Conservation (phyloP, 2,797 vertebrate species). For the Glossophaga mutica region DNA sequence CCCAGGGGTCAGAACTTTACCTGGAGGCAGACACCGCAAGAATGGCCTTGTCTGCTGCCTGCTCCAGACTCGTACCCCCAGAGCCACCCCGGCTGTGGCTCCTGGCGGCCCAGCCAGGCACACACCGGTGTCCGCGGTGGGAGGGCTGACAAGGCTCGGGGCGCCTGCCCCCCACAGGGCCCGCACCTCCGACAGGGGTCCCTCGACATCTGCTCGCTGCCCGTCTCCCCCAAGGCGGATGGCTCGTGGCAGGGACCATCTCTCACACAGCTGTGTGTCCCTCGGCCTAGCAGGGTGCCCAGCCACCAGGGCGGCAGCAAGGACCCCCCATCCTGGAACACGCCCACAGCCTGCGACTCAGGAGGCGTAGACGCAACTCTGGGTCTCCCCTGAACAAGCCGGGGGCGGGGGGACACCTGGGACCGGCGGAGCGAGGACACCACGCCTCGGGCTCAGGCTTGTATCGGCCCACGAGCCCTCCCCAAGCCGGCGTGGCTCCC, state of each 20-base stretch:
- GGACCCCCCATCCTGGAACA: accelerated
- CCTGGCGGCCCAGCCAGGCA: accelerated
- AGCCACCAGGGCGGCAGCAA: not conserved
- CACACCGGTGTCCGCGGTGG: not conserved
- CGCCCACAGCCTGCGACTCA: accelerated
- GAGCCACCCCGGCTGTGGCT: not conserved
- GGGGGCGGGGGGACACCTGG: not conserved
- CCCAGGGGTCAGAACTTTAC: too few relatives aligned
- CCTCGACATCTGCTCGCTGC: not conserved
- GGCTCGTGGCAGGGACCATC: not conserved
- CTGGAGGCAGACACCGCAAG: accelerated
- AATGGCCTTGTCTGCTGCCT: accelerated
- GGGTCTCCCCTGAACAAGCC: not conserved
- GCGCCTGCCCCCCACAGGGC: accelerated
- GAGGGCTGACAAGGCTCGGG: not conserved
- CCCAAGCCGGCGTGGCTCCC: not conserved
- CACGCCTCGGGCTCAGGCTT: not conserved
- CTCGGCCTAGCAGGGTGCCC: not conserved
- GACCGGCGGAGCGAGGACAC: accelerated
- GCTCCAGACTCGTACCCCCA: not conserved
- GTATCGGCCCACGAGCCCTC: accelerated
- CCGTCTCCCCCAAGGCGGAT: not conserved
- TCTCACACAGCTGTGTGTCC: accelerated
- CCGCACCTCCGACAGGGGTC: accelerated
- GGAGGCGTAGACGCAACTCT: accelerated